Evolutionary conservation across 2,888 invertebrate species (phyloP).

Genomic region (Salpingus planirostris): DNA sequence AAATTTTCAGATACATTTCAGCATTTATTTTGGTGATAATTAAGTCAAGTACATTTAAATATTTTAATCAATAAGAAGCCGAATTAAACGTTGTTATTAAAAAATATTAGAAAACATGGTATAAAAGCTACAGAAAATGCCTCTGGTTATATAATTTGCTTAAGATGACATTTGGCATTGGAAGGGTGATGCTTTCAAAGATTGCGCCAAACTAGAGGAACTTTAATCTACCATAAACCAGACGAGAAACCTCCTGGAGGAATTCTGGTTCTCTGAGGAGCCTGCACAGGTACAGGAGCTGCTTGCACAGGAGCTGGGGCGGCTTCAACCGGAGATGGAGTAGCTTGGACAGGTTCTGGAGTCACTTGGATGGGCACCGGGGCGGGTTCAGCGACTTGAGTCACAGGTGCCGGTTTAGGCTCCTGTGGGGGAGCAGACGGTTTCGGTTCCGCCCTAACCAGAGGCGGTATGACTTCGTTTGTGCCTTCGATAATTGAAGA

Average conservation of each 20-base stretch:
- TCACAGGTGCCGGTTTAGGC: not conserved
- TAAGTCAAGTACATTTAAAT: too few relatives aligned
- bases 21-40: too few relatives aligned
- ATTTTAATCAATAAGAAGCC: too few relatives aligned
- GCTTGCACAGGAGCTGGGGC: not conserved
- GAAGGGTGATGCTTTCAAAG: too few relatives aligned
- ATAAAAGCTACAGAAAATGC: too few relatives aligned
- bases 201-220: too few relatives aligned
- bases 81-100: too few relatives aligned
- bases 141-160: too few relatives aligned
- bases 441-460: conserved; percentile 4
- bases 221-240: conserved; percentile 15
- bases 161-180: too few relatives aligned
- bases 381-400: not conserved
- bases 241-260: conserved; percentile 32
- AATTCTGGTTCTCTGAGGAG: conserved; percentile 16
- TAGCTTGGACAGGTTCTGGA: not conserved
- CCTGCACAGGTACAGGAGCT: conserved; percentile 5
- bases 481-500: conserved; percentile 31
- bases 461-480: conserved; percentile 9
- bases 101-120: too few relatives aligned
- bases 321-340: not conserved
- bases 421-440: not conserved
- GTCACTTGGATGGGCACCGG: not conserved
- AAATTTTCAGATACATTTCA: too few relatives aligned